A percentile compares a stretch with the other conserved stretches of the same genome.
phyloP scores from a whole-genome alignment of 2,797 vertebrate genomes.

The Anguilla anguilla region DNA sequence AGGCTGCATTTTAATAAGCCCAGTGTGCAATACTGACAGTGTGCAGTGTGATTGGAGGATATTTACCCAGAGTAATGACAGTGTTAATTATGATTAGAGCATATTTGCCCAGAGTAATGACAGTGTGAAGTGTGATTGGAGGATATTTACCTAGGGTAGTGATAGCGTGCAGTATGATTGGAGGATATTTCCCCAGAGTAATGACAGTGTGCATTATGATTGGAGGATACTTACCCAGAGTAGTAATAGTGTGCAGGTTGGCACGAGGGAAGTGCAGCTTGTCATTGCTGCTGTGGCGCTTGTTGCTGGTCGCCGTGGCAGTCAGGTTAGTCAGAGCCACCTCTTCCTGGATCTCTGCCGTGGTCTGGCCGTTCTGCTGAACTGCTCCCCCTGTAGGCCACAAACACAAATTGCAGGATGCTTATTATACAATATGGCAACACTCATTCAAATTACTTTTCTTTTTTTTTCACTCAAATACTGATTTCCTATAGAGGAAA shows the following conservation, averaged over 20 bases:
- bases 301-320: constrained; percentile 76
- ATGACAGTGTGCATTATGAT: not conserved
- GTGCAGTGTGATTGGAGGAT: not conserved
- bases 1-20: no score
- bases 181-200: not conserved
- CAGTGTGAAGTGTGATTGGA: not conserved
- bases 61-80: not conserved
- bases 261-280: constrained; percentile 87
- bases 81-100: not conserved
- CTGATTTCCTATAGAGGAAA: no score
- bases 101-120: not conserved
- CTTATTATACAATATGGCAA: not conserved
- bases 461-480: no score
- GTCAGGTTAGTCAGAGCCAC: constrained; percentile 87
- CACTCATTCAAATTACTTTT: not conserved
- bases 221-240: constrained; percentile 43
- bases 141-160: not conserved
- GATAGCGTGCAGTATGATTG: not conserved
- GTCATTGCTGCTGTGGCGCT: constrained; percentile 85
- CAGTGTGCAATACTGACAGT: not conserved
- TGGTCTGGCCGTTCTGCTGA: constrained; percentile 90
- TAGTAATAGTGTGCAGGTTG: constrained; percentile 90
- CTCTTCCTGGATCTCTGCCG: constrained; percentile 93
- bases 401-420: constrained; percentile 15
- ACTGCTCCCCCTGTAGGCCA: constrained; percentile 75